These are phyloP conservation scores for Mycteria americana DNA, from an alignment of 2,797 vertebrate species.

Conservation along the genomic window DNA sequence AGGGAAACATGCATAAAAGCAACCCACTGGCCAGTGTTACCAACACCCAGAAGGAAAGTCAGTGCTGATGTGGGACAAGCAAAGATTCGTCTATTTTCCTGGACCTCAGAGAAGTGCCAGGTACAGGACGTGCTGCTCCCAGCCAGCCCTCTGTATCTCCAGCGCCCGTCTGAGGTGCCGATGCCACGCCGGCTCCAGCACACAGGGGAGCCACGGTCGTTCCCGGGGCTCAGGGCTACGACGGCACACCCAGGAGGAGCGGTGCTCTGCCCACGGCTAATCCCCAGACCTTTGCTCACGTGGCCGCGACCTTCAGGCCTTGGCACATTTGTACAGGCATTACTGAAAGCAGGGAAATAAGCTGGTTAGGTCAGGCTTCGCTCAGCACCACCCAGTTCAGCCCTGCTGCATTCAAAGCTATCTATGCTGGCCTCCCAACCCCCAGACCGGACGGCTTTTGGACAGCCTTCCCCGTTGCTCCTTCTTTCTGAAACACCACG, in stretches of 20 bases:
- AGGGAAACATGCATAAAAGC: not conserved
- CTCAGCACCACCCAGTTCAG: not conserved
- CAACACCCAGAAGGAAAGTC: not conserved
- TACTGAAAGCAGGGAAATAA: conserved; percentile 13
- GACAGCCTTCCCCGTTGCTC: not conserved
- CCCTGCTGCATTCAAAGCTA: not conserved
- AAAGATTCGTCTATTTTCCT: not conserved
- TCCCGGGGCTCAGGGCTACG: not conserved
- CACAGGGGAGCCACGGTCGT: rapidly evolving
- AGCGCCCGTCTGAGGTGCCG: rapidly evolving
- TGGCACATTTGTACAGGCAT: not conserved
- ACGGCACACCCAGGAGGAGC: not conserved
- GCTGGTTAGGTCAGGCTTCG: conserved; percentile 26
- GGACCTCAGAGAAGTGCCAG: not conserved
- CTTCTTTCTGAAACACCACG: not conserved
- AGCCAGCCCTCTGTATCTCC: not conserved
- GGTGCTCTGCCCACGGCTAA: not conserved
- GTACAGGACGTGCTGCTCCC: not conserved
- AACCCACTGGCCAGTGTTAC: not conserved
- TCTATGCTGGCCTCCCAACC: not conserved
- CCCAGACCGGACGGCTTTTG: not conserved
- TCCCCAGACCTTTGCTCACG: not conserved
- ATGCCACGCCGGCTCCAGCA: rapidly evolving
- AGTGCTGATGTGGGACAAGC: not conserved
- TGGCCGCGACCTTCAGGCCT: not conserved